phyloP scores from a whole-genome alignment of 2,888 invertebrate species.

The Fabriciana adippe region DNA sequence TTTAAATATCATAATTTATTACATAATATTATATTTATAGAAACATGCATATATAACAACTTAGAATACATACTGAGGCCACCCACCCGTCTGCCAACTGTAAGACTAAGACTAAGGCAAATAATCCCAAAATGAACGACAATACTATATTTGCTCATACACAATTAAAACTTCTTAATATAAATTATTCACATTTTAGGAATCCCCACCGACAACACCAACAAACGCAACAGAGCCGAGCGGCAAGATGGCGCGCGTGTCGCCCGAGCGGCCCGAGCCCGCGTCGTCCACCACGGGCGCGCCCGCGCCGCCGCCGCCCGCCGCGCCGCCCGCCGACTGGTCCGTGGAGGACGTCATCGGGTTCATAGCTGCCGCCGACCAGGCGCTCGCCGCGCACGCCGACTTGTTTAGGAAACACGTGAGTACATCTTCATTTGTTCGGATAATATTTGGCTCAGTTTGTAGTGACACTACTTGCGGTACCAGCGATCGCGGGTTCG shows the following conservation, averaged over 20 bases:
- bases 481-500: too few species aligned
- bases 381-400: slow-evolving; percentile 91
- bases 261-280: slow-evolving; percentile 84
- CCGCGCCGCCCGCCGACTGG: slow-evolving; percentile 90
- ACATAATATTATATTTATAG: too few species aligned
- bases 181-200: slow-evolving; percentile 43
- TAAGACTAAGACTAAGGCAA: too few species aligned
- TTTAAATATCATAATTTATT: too few species aligned
- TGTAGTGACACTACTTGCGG: neutral
- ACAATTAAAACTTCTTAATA: neutral
- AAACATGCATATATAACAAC: too few species aligned
- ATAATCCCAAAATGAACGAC: too few species aligned
- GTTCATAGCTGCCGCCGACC: slow-evolving; percentile 93
- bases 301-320: slow-evolving; percentile 69
- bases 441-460: neutral
- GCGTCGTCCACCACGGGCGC: slow-evolving; percentile 86
- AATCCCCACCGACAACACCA: slow-evolving; percentile 46
- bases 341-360: slow-evolving; percentile 97
- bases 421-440: slow-evolving; percentile 17
- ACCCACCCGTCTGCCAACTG: too few species aligned
- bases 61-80: too few species aligned
- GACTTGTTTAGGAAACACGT: slow-evolving; percentile 77
- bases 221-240: slow-evolving; percentile 46
- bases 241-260: slow-evolving; percentile 70
- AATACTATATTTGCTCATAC: too few species aligned